Conservation (phyloP, 2,113 vertebrate genomes). For the Dipodomys spectabilis region DNA sequence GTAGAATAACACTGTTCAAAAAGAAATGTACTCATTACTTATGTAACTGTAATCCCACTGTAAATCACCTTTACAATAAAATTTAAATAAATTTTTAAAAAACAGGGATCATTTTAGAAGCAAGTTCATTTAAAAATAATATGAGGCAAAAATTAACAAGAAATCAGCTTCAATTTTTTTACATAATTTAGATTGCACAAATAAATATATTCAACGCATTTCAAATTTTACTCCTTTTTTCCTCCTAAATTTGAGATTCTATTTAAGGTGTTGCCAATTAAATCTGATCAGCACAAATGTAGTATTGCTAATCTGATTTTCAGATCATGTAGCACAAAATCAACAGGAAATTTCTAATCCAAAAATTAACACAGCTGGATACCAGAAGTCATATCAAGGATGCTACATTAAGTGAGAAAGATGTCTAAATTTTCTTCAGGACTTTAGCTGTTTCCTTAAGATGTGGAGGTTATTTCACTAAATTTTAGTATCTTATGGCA, state of each 20-base stretch:
- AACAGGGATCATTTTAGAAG: conserved; percentile 24
- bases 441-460: background rate
- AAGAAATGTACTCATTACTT: no score
- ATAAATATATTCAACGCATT: conserved; percentile 56
- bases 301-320: conserved; percentile 64
- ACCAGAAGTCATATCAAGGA: conserved; percentile 47
- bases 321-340: conserved; percentile 62
- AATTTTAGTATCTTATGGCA: background rate
- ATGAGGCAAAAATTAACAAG: conserved; percentile 31
- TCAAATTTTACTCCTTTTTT: conserved; percentile 30
- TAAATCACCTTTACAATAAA: no score
- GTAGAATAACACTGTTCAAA: no score
- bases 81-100: background rate
- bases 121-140: conserved; percentile 59
- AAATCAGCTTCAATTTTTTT: conserved; percentile 30
- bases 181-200: conserved; percentile 49
- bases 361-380: conserved; percentile 58
- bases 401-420: background rate
- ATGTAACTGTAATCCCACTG: no score
- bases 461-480: background rate
- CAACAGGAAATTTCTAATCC: conserved; percentile 56
- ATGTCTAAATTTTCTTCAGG: background rate
- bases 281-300: conserved; percentile 51
- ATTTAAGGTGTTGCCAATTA: conserved; percentile 63
- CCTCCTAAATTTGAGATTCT: conserved; percentile 36